Evolutionary conservation across 2,888 invertebrate species (phyloP).

Genomic region (Rhagophthalmus giganteus): DNA sequence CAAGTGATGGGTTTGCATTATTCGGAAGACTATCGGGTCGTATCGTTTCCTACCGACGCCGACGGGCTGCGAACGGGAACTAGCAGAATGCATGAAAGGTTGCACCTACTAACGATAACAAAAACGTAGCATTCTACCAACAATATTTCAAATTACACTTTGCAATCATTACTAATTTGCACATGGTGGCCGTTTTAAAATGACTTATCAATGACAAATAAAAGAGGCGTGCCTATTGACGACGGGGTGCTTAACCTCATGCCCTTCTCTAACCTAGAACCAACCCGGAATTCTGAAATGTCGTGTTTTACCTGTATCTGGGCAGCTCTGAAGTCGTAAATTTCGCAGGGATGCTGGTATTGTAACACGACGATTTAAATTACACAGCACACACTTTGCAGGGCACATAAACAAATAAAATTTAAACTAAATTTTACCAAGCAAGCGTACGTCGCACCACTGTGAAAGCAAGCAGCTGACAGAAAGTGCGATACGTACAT

Average conservation of each 20-base stretch:
- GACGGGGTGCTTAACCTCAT: constrained; percentile 50
- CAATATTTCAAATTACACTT: constrained; percentile 9
- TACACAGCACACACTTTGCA: constrained; percentile 53
- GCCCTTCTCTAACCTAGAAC: constrained; percentile 51
- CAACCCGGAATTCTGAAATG: constrained; percentile 38
- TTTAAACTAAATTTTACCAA: constrained; percentile 55
- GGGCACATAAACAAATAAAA: constrained; percentile 56
- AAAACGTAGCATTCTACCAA: constrained; percentile 27
- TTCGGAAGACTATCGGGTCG: constrained; percentile 22
- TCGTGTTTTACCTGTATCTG: constrained; percentile 40
- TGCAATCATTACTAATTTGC: constrained; percentile 11
- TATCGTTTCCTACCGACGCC: constrained; percentile 14
- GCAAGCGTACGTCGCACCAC: constrained; percentile 62
- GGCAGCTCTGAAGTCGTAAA: constrained; percentile 35
- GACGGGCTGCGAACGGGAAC: constrained; percentile 21
- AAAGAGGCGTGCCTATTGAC: constrained; percentile 48
- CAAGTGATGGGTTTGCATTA: constrained; percentile 21
- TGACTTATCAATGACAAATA: constrained; percentile 23
- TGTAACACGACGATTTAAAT: constrained; percentile 43
- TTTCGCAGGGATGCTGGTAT: constrained; percentile 40
- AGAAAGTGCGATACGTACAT: constrained; percentile 52
- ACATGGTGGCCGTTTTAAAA: constrained; percentile 8
- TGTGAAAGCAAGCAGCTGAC: constrained; percentile 73
- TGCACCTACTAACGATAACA: constrained; percentile 33
- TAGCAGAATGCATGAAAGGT: constrained; percentile 32